Evolutionary conservation across 2,888 invertebrate species (phyloP).

Genomic region (Branchellion lobata): DNA sequence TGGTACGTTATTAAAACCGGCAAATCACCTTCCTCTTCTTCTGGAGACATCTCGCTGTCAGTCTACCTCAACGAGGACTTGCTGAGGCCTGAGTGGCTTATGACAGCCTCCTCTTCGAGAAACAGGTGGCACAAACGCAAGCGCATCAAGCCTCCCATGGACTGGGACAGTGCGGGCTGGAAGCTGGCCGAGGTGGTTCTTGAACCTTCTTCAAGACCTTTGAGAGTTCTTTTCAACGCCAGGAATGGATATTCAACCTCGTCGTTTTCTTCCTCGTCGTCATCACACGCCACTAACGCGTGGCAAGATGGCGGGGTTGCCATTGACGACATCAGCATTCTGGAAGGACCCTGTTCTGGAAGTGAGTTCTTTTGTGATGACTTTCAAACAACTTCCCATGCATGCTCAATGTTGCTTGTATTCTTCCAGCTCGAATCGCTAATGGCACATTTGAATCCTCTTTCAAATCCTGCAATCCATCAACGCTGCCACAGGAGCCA

Average conservation of each 20-base stretch:
- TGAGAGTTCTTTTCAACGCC: conserved; percentile 51
- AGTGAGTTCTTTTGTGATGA: conserved; percentile 38
- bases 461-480: too few species aligned
- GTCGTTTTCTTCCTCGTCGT: not conserved
- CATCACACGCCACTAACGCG: not conserved
- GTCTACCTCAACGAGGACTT: conserved; percentile 50
- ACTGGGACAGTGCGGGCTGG: conserved; percentile 47
- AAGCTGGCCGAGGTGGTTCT: conserved; percentile 49
- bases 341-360: conserved; percentile 50
- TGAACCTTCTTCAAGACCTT: not conserved
- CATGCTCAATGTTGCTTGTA: not conserved
- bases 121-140: not conserved
- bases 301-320: conserved; percentile 50
- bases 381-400: not conserved
- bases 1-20: conserved; percentile 48
- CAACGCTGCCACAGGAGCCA: too few species aligned
- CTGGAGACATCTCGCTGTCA: conserved; percentile 45
- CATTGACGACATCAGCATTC: conserved; percentile 52
- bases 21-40: conserved; percentile 49
- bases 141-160: conserved; percentile 25
- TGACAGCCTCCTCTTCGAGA: not conserved
- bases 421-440: too few species aligned
- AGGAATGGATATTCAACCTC: not conserved
- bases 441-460: too few species aligned
- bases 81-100: conserved; percentile 51